These are phyloP conservation scores for Numenius phaeopus DNA, from an alignment of 2,797 vertebrate species.

Conservation along the genomic window DNA sequence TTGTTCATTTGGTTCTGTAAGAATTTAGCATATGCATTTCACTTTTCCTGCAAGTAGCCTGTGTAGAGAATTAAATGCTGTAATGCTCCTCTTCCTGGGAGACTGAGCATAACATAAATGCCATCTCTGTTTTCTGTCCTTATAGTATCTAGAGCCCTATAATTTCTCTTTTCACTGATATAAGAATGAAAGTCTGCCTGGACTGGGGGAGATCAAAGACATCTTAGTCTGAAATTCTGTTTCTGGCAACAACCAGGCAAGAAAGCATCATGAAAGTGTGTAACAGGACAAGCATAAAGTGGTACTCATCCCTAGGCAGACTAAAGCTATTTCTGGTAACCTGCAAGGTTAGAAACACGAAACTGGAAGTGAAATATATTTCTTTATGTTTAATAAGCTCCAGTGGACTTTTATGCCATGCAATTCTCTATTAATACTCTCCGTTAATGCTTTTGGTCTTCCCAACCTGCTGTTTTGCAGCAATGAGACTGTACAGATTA, in stretches of 20 bases:
- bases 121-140: background rate
- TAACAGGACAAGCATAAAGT: background rate
- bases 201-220: background rate
- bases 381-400: background rate
- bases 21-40: background rate
- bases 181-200: background rate
- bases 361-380: background rate
- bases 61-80: background rate
- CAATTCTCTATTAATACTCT: background rate
- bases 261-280: background rate
- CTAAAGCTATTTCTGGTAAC: background rate
- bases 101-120: background rate
- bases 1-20: background rate
- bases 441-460: background rate
- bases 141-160: background rate
- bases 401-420: background rate
- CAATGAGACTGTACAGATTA: background rate
- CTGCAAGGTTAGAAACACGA: background rate
- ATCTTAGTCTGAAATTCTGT: background rate
- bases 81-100: background rate
- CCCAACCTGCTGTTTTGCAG: accelerated
- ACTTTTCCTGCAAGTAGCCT: background rate
- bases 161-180: background rate
- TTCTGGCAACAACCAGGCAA: background rate
- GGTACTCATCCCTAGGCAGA: background rate